phyloP scores from a whole-genome alignment of 2,113 vertebrate genomes.

The Gila orcuttii region DNA sequence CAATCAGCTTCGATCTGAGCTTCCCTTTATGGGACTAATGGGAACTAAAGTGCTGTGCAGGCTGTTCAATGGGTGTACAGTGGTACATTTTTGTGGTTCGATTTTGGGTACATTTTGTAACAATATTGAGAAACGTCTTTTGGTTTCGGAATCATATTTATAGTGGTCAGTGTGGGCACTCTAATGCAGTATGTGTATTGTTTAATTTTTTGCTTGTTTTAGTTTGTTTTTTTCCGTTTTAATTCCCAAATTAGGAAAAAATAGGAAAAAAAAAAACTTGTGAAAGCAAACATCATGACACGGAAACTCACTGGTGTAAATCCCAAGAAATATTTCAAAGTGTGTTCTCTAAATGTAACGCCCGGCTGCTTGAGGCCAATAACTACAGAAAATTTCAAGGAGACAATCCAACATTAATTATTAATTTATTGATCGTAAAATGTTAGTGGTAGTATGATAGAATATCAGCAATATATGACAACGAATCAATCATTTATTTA shows the following conservation, averaged over 20 bases:
- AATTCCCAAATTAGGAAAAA: conserved; percentile 75
- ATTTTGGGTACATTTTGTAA: conserved; percentile 79
- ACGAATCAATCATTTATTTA: conserved; percentile 70
- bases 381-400: conserved; percentile 65
- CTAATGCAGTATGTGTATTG: conserved; percentile 52
- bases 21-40: conserved; percentile 82
- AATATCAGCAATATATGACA: conserved; percentile 78
- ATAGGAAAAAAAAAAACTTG: conserved; percentile 69
- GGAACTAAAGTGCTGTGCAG: conserved; percentile 81
- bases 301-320: conserved; percentile 89
- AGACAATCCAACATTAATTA: conserved; percentile 76
- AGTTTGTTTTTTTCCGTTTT: not conserved
- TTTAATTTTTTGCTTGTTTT: conserved; percentile 41
- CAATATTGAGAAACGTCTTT: conserved; percentile 79
- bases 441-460: conserved; percentile 66
- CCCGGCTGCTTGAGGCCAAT: conserved; percentile 48
- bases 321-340: conserved; percentile 70
- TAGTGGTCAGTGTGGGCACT: conserved; percentile 82
- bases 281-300: conserved; percentile 87
- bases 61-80: conserved; percentile 87
- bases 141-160: conserved; percentile 77
- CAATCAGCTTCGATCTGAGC: conserved; percentile 79
- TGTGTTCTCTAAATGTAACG: conserved; percentile 57
- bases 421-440: conserved; percentile 61
- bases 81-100: conserved; percentile 67